These are phyloP conservation scores for Zeugodacus cucurbitae DNA, from an alignment of 1,140 invertebrate species.

Conservation along the genomic window DNA sequence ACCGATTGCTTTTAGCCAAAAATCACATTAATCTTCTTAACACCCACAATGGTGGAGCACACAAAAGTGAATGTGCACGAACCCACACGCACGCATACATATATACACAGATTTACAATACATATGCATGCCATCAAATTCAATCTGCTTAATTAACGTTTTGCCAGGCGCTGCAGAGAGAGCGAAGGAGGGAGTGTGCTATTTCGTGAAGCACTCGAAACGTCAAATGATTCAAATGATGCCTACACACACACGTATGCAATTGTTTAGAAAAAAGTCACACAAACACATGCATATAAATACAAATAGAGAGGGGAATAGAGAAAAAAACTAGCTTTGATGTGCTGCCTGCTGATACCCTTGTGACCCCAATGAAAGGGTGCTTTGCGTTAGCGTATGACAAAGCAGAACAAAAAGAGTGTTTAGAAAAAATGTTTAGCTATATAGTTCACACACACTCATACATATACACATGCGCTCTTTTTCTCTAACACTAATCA, in stretches of 20 bases:
- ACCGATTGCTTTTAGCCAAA: neutral
- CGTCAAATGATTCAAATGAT: neutral
- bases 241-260: neutral
- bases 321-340: neutral
- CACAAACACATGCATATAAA: neutral
- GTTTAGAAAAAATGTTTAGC: neutral
- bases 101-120: neutral
- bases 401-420: neutral
- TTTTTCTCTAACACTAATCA: neutral
- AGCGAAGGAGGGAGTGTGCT: neutral
- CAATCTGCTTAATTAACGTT: slow-evolving; percentile 18
- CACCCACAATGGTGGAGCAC: neutral
- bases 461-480: neutral
- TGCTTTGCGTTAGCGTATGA: neutral
- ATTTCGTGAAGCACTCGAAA: neutral
- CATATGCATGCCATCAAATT: neutral
- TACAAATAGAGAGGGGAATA: neutral
- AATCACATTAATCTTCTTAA: neutral
- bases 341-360: neutral
- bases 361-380: neutral
- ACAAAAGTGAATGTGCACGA: neutral
- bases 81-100: neutral
- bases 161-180: neutral
- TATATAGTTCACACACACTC: neutral
- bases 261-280: no score